These are phyloP conservation scores for Nomada fabriciana DNA, from an alignment of 2,888 invertebrate species.

Conservation along the genomic window DNA sequence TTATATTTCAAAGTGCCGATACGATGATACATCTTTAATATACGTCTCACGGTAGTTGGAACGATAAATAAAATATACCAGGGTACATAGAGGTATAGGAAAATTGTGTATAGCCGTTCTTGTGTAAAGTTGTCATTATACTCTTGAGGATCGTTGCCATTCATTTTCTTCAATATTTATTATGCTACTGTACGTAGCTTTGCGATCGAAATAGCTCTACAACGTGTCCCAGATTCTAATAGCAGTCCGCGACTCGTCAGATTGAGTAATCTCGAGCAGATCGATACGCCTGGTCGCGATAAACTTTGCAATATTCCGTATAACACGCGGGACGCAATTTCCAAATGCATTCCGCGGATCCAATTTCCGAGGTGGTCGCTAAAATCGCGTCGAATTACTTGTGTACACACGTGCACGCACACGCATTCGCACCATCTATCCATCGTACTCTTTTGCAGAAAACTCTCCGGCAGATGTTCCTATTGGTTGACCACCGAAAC, in stretches of 20 bases:
- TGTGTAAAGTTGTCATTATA: too few species aligned
- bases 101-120: too few species aligned
- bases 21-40: too few species aligned
- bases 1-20: too few species aligned
- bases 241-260: background rate
- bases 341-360: constrained; percentile 58
- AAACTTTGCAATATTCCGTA: constrained; percentile 47
- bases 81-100: too few species aligned
- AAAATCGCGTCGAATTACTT: constrained; percentile 57
- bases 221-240: constrained; percentile 1
- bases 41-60: too few species aligned
- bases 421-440: background rate
- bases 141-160: too few species aligned
- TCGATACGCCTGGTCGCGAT: constrained; percentile 35
- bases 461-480: constrained; percentile 19
- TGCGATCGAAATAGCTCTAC: background rate
- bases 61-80: too few species aligned
- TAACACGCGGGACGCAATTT: constrained; percentile 47
- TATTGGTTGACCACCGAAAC: background rate
- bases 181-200: background rate
- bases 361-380: constrained; percentile 61
- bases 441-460: constrained; percentile 1
- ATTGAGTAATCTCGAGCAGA: constrained; percentile 31
- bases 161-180: background rate
- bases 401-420: constrained; percentile 5